These are phyloP conservation scores for Cavia porcellus DNA, from an alignment of 2,113 vertebrate genomes.

Conservation along the genomic window DNA sequence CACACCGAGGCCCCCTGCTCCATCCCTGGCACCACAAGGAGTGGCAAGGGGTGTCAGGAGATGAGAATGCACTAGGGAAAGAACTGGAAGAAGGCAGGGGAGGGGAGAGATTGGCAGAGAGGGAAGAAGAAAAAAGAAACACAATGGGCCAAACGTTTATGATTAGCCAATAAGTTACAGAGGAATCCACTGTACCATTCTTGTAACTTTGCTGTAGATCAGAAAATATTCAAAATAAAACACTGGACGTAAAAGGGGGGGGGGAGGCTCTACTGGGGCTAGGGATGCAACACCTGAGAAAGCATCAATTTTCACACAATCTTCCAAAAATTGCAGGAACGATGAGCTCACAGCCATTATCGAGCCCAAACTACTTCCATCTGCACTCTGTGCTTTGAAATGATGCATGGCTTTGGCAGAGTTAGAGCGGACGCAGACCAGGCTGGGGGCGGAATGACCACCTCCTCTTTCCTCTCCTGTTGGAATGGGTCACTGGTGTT, in stretches of 20 bases:
- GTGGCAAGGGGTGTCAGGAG: not conserved
- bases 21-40: not conserved
- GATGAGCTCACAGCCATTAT: not conserved
- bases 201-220: not conserved
- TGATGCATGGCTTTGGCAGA: not conserved
- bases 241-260: not conserved
- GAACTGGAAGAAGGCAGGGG: not conserved
- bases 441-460: not conserved
- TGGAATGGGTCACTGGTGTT: not conserved
- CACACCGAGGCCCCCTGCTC: not conserved
- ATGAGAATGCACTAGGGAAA: not conserved
- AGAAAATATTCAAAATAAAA: not conserved
- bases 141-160: not conserved
- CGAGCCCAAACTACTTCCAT: not conserved
- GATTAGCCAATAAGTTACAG: too few relatives aligned
- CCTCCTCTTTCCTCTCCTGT: not conserved
- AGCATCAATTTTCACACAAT: not conserved
- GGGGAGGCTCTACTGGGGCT: not conserved
- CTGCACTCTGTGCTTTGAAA: not conserved
- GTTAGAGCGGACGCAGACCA: not conserved
- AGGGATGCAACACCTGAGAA: not conserved
- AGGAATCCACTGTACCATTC: not conserved
- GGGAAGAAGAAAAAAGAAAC: not conserved
- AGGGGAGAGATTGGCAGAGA: not conserved
- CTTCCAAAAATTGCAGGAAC: not conserved